Percentiles rank a stretch among this genome's conserved stretches.
phyloP scores from a whole-genome alignment of 2,113 vertebrate species.

The Arenaria interpres region DNA sequence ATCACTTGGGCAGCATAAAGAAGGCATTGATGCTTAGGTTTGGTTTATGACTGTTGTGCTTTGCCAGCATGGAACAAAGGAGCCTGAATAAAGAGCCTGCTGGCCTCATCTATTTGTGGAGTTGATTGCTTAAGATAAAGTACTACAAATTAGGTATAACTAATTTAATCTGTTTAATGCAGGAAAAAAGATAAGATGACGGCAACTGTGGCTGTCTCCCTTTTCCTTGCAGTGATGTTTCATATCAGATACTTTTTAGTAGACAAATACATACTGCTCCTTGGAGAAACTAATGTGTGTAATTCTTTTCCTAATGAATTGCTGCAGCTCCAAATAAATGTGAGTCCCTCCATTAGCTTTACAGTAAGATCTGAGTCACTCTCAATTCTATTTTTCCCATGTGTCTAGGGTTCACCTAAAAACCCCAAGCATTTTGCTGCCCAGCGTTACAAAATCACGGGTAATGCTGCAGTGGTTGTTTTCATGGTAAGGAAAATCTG shows the following conservation, averaged over 20 bases:
- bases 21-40: not conserved
- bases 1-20: not conserved
- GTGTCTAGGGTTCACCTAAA: not conserved
- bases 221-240: not conserved
- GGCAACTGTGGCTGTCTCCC: not conserved
- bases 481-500: not conserved
- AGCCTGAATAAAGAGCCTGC: not conserved
- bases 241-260: not conserved
- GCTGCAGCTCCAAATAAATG: not conserved
- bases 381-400: not conserved
- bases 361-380: not conserved
- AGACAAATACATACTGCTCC: not conserved
- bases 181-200: not conserved
- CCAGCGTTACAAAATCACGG: not conserved
- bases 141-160: not conserved
- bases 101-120: not conserved
- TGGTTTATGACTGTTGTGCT: not conserved
- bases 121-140: not conserved
- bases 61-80: not conserved
- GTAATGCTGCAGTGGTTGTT: not conserved
- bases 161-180: not conserved
- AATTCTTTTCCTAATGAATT: not conserved
- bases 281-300: not conserved
- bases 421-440: not conserved
- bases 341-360: not conserved